Conservation (phyloP, 2,797 vertebrate species). For the Echiichthys vipera region DNA sequence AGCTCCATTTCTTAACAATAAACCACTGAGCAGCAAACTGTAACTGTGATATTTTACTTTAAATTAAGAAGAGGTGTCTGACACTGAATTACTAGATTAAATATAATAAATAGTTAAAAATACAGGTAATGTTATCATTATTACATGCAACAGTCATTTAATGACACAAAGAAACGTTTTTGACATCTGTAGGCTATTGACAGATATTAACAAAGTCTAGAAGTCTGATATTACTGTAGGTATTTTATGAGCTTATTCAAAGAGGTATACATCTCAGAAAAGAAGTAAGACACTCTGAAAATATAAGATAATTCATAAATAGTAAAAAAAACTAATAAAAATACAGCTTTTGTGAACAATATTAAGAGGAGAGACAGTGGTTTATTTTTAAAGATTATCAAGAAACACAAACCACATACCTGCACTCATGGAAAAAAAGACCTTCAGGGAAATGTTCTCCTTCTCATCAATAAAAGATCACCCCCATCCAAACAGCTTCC, state of each 20-base stretch:
- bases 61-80: neutral
- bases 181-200: neutral
- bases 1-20: neutral
- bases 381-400: constrained; percentile 7
- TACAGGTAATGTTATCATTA: rapidly evolving
- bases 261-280: neutral
- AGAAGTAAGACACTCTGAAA: neutral
- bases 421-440: constrained; percentile 35
- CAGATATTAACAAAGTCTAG: neutral
- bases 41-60: neutral
- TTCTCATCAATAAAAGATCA: constrained; percentile 14
- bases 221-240: too few relatives aligned
- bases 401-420: constrained; percentile 55
- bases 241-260: neutral
- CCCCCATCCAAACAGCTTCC: constrained; percentile 29
- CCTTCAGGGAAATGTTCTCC: neutral
- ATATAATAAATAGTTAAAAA: neutral
- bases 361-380: neutral
- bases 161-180: neutral
- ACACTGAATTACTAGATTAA: neutral
- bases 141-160: neutral
- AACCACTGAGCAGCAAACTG: neutral
- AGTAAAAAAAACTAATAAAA: neutral
- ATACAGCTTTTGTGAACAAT: neutral
- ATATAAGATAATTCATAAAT: neutral